These are phyloP conservation scores for Trichonephila clavata DNA, from an alignment of 1,140 invertebrate genomes.

Conservation along the genomic window DNA sequence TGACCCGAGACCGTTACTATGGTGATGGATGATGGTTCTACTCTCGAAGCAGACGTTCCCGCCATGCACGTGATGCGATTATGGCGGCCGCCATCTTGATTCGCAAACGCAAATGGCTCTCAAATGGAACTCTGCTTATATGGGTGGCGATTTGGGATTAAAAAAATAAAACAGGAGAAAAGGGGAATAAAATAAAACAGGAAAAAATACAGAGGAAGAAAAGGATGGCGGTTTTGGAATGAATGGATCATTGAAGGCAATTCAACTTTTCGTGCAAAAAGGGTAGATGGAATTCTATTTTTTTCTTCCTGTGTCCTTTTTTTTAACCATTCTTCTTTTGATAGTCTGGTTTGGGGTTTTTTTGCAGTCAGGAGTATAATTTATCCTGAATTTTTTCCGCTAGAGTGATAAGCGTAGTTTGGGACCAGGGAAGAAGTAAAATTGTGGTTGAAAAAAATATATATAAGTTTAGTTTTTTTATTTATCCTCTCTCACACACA, in stretches of 20 bases:
- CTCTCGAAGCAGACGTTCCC: constrained; percentile 61
- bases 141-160: constrained; percentile 40
- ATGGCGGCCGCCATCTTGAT: constrained; percentile 61
- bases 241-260: constrained; percentile 54
- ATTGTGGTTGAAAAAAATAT: neutral
- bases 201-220: neutral
- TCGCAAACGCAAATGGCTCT: neutral
- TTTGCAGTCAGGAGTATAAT: neutral
- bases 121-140: constrained; percentile 41
- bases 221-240: constrained; percentile 27
- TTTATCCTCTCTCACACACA: neutral
- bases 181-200: neutral
- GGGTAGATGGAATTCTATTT: neutral
- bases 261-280: constrained; percentile 15
- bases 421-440: neutral
- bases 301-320: neutral
- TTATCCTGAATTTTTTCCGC: neutral
- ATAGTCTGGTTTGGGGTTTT: neutral
- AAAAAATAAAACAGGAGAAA: neutral
- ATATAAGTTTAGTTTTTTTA: neutral
- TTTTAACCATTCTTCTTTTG: neutral
- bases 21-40: constrained; percentile 61
- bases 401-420: neutral
- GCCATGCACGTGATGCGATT: constrained; percentile 69
- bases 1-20: constrained; percentile 48